Conservation (phyloP, 2,888 invertebrate genomes). For the Hymenopus coronatus region DNA sequence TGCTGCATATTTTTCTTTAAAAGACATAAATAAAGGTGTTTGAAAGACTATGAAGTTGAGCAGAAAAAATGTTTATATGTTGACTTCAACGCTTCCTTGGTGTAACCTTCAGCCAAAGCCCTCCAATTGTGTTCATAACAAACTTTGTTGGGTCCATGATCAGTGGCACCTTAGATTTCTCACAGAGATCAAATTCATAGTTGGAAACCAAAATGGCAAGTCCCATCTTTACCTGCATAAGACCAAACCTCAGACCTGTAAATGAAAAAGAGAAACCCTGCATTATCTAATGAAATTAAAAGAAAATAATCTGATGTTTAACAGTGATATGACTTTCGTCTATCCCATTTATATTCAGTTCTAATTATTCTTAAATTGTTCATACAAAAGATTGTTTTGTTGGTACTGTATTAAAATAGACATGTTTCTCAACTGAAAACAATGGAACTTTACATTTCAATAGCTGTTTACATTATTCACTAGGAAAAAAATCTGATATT, state of each 20-base stretch:
- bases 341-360: too few species aligned
- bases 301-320: neutral
- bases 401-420: too few species aligned
- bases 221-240: conserved; percentile 30
- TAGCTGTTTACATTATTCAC: too few species aligned
- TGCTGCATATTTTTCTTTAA: too few species aligned
- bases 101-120: conserved; percentile 16
- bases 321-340: too few species aligned
- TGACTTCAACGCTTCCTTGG: neutral
- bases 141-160: conserved; percentile 26
- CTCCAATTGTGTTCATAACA: conserved; percentile 22
- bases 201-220: conserved; percentile 20
- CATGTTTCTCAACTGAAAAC: too few species aligned
- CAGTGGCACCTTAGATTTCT: conserved; percentile 25
- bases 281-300: neutral
- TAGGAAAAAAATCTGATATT: too few species aligned
- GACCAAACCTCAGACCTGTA: conserved; percentile 26
- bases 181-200: conserved; percentile 26
- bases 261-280: neutral
- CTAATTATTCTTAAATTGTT: too few species aligned
- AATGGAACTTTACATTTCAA: too few species aligned
- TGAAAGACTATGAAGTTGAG: too few species aligned
- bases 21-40: too few species aligned
- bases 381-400: too few species aligned
- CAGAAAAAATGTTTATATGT: neutral